Evolutionary conservation across 1,140 invertebrate genomes (phyloP), one percentile per base, ranked within the genome.

Genomic region (Monochamus saltuarius): DNA sequence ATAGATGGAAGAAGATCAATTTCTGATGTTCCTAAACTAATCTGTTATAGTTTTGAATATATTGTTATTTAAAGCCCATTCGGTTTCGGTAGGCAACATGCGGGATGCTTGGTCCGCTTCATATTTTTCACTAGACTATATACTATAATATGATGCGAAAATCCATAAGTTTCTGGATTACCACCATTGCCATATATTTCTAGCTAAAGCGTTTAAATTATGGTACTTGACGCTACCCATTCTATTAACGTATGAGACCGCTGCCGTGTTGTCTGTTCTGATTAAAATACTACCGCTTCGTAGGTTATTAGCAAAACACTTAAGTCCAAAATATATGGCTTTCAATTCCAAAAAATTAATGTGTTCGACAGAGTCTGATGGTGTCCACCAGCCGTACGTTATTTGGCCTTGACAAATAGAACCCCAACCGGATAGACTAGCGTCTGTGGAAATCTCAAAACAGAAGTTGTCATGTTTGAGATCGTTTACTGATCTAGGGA

Each of bases 231-330:
- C 51, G 7, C 66, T 50, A 1, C 61, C 66, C 64, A 70, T 69
- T 43, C 65, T 64, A 22, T 65, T 68, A 36, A 68, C 56, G 34
- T 72, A 66, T 3, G 59, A 22, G 2, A 70, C 53, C 0, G 58
- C 64, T 11, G 67, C 71, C 6, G 64, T 66, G 22, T 74, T 70
- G 40, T 73, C 66, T 8, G 65, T 59, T 40, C 51, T 17, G 1
- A 64, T 57, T 35, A 61, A 37, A 37, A 67, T 71, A 49, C 63
- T 42, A 38, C 57, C 65, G 14, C 59, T 52, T 8, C 1, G 7
- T 8, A 4, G 29, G 17, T 57, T 2, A 11, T 36, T 47, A 2
- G 43, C 43, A 11, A 35, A 57, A 14, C 11, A 34, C 49, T 46
- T 57, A 0, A 19, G 4, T 3, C 19, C 19, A 13, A 2, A 10